Evolutionary conservation across 2,797 vertebrate species (phyloP).

Genomic region (Tokudaia muenninki): DNA sequence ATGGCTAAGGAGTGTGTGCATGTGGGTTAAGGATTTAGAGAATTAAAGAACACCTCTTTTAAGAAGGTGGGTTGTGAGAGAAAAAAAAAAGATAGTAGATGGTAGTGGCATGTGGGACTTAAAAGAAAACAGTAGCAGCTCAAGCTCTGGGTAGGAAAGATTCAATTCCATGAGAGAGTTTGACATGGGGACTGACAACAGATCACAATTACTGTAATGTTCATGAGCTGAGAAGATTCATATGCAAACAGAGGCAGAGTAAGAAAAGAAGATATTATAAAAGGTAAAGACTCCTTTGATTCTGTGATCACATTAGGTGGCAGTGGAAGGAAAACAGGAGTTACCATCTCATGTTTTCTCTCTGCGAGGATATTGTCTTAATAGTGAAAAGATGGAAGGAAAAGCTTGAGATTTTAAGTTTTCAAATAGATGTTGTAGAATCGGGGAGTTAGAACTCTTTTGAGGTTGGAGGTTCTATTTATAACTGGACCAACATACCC

Average conservation of each 20-base stretch:
- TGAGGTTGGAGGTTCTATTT: slow-evolving; percentile 35
- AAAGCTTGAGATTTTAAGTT: slow-evolving; percentile 27
- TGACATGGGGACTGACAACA: neutral
- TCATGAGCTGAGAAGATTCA: neutral
- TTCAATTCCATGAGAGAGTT: neutral
- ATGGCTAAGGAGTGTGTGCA: neutral
- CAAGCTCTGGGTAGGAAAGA: slow-evolving; percentile 16
- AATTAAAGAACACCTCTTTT: neutral
- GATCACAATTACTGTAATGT: neutral
- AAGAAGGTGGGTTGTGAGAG: slow-evolving; percentile 6
- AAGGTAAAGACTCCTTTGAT: slow-evolving; percentile 12
- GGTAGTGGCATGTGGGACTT: neutral
- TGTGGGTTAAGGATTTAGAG: neutral
- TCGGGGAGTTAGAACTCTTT: neutral
- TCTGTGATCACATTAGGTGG: neutral
- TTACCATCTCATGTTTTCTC: slow-evolving; percentile 3
- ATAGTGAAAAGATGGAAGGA: neutral
- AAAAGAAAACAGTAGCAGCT: neutral
- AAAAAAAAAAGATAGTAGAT: neutral
- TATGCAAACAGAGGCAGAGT: neutral
- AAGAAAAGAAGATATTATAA: neutral
- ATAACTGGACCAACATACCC: slow-evolving; percentile 4
- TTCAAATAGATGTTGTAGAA: slow-evolving; percentile 25
- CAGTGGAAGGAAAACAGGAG: neutral
- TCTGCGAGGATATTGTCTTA: neutral